Evolutionary conservation across 2,888 invertebrate genomes (phyloP), one percentile per base, ranked within the genome.

Genomic region (Mantis religiosa): DNA sequence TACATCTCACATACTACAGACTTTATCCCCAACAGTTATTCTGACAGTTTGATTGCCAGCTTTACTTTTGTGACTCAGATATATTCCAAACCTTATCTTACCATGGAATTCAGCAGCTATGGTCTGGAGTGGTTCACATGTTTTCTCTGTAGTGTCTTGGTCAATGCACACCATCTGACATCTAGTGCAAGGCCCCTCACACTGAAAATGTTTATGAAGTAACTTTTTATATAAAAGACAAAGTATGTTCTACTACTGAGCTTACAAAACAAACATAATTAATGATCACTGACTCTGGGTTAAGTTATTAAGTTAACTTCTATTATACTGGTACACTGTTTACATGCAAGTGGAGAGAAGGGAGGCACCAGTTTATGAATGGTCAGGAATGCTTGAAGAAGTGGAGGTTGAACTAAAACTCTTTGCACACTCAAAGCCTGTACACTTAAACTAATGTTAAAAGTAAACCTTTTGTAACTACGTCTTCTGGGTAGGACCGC

Each of bases 161-260:
- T 99, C 97, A 90, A 99, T 97, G 92, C 99, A 98, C 89, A 99
- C 97, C 97, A 99, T 99, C 93, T 98, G 98, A 92, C 99, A 99
- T 88, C 99, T 95, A 1, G 96, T 96, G 92, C 99, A 99, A 83
- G 95, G 95, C 0, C 97, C 97, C 91, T 96, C 96, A 88, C 96
- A 95, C 96, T 97, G 93, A 88, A 94, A 4, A n/a, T 28, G 30
- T n/a, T 3, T 7, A 84, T 3, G 7, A 84, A 84, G 20, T 84
- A 89, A 87, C 1, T 6, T 28, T 81, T 87, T 82, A 71, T 71
- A 88, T 1, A 82, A 89, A 88, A 88, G 41, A 87, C 87, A 88
- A 71, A 28, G 85, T 14, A 87, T 89, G 30, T 30, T 30, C 2
- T 30, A 30, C 2, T 34, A 4, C 34, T 34, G 6, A 34, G 7